phyloP scores from a whole-genome alignment of 2,888 invertebrate genomes.

The Luffia ferchaultella region DNA sequence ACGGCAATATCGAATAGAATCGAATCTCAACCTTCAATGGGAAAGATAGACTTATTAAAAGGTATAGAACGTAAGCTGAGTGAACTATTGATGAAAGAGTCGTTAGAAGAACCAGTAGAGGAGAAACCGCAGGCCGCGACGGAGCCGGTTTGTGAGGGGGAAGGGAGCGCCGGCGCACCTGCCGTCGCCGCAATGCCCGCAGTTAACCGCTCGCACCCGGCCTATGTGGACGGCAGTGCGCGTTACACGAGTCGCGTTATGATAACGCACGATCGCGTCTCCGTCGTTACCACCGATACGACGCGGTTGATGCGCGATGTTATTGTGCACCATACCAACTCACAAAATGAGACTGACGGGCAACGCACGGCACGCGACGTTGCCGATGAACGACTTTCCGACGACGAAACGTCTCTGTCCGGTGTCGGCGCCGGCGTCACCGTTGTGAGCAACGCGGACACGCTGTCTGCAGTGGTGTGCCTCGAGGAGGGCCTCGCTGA shows the following conservation, averaged over 20 bases:
- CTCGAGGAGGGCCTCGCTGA: constrained; percentile 89
- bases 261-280: constrained; percentile 85
- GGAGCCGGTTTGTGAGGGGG: constrained; percentile 46
- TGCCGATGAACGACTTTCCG: constrained; percentile 46
- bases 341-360: constrained; percentile 54
- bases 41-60: constrained; percentile 60
- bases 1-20: constrained; percentile 28
- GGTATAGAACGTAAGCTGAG: constrained; percentile 62
- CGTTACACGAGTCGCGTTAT: constrained; percentile 89
- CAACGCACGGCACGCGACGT: constrained; percentile 34
- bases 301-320: constrained; percentile 74
- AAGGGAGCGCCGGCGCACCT: constrained; percentile 41
- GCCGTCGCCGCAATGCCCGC: constrained; percentile 50
- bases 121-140: constrained; percentile 51
- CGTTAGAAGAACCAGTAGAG: constrained; percentile 46
- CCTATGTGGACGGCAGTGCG: constrained; percentile 66
- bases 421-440: constrained; percentile 63
- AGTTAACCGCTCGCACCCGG: constrained; percentile 64
- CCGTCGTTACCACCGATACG: constrained; percentile 79
- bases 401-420: constrained; percentile 53
- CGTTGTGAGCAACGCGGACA: constrained; percentile 74
- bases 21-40: constrained; percentile 12
- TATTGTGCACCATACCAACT: constrained; percentile 72
- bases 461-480: constrained; percentile 75
- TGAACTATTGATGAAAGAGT: constrained; percentile 64